phyloP scores from a whole-genome alignment of 2,113 vertebrate species.

The Myiozetetes cayanensis region DNA sequence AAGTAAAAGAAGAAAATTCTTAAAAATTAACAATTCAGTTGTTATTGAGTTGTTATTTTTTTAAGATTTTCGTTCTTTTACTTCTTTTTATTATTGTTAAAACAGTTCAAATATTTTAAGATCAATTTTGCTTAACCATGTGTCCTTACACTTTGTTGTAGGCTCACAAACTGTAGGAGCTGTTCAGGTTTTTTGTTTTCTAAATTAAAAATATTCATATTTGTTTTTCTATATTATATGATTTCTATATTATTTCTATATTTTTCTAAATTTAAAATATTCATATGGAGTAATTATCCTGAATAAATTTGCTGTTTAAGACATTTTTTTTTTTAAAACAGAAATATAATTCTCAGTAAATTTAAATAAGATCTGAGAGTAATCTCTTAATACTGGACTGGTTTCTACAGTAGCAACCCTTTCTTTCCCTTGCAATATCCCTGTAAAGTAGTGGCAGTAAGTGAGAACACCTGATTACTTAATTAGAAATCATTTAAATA shows the following conservation, averaged over 20 bases:
- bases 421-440: background rate
- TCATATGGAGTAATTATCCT: background rate
- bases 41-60: too few relatives aligned
- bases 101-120: background rate
- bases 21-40: background rate
- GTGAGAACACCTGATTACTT: background rate
- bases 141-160: background rate
- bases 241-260: too few relatives aligned
- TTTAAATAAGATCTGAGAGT: background rate
- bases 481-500: background rate
- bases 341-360: background rate
- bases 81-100: too few relatives aligned
- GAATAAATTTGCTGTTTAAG: background rate
- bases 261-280: background rate
- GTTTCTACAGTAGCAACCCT: background rate
- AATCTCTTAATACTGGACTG: background rate
- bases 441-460: background rate
- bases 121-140: background rate
- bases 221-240: too few relatives aligned
- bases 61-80: too few relatives aligned
- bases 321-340: background rate
- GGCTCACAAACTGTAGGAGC: background rate
- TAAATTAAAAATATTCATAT: background rate
- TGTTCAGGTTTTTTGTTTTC: background rate
- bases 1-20: background rate